Conservation (phyloP, 2,113 vertebrate genomes). For the Varanus salvator region DNA sequence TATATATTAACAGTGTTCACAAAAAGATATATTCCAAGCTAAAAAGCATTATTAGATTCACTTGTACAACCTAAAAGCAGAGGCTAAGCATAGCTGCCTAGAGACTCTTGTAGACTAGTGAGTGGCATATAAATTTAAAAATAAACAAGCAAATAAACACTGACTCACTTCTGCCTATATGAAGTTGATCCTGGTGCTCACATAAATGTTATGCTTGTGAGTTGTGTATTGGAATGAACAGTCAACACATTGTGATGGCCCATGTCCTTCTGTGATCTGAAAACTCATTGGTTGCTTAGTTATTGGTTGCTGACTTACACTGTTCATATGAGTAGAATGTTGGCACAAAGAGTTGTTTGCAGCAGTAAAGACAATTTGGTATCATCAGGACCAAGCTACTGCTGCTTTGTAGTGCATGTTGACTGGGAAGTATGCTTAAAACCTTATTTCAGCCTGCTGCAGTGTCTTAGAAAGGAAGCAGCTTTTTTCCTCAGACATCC, state of each 20-base stretch:
- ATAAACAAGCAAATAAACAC: too few relatives aligned
- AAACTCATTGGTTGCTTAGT: not conserved
- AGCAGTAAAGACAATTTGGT: not conserved
- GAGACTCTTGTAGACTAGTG: too few relatives aligned
- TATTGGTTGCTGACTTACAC: not conserved
- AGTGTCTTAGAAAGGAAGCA: not conserved
- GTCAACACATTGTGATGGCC: not conserved
- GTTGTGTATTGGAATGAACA: not conserved
- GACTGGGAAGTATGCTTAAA: not conserved
- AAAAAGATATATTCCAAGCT: not conserved
- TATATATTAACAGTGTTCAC: not conserved
- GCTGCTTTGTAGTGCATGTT: not conserved
- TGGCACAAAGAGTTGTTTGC: not conserved
- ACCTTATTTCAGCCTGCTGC: rapidly evolving
- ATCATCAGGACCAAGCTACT: not conserved
- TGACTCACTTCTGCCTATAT: not conserved
- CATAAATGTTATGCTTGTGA: not conserved
- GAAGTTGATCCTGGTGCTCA: not conserved
- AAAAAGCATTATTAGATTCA: not conserved
- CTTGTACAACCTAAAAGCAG: not conserved
- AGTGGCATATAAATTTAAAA: too few relatives aligned
- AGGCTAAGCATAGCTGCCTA: too few relatives aligned
- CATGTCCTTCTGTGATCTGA: too few relatives aligned
- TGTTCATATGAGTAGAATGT: not conserved
- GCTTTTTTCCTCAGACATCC: not conserved